Percentiles rank a stretch among this genome's conserved stretches.
Conservation (phyloP, 2,888 invertebrate genomes). For the Rutpela maculata region DNA sequence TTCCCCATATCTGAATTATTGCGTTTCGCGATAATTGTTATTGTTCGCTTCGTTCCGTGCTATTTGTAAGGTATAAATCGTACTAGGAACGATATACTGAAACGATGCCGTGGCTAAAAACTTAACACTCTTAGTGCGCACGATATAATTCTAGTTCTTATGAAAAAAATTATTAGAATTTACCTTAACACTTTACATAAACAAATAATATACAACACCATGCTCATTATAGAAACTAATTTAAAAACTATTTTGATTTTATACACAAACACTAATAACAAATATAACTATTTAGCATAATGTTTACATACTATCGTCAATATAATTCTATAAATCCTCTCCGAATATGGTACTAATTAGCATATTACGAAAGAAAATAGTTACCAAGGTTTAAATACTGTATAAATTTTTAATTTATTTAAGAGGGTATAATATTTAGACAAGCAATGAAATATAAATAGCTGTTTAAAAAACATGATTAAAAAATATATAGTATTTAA, state of each 20-base stretch:
- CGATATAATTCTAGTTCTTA: too few species aligned
- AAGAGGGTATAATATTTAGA: background rate
- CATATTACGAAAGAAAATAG: constrained; percentile 15
- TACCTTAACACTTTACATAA: background rate
- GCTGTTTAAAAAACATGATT: background rate
- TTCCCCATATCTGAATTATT: constrained; percentile 34
- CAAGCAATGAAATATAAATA: background rate
- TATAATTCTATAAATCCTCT: constrained; percentile 30
- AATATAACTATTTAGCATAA: constrained; percentile 11
- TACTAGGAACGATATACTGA: constrained; percentile 9
- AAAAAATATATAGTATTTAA: background rate
- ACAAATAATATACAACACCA: background rate
- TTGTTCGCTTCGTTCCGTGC: constrained; percentile 25
- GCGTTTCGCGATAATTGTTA: constrained; percentile 36
- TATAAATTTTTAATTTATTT: constrained; percentile 9
- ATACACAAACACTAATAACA: constrained; percentile 1
- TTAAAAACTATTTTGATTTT: background rate
- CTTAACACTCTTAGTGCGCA: constrained; percentile 15
- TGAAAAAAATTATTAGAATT: background rate
- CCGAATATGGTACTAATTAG: constrained; percentile 15
- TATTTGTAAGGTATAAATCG: constrained; percentile 17
- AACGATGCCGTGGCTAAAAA: constrained; percentile 20
- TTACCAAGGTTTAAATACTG: constrained; percentile 19
- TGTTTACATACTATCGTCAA: background rate
- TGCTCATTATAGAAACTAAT: background rate